These are phyloP conservation scores for Pseudoatta argentina DNA, from an alignment of 1,140 invertebrate genomes.

Conservation along the genomic window DNA sequence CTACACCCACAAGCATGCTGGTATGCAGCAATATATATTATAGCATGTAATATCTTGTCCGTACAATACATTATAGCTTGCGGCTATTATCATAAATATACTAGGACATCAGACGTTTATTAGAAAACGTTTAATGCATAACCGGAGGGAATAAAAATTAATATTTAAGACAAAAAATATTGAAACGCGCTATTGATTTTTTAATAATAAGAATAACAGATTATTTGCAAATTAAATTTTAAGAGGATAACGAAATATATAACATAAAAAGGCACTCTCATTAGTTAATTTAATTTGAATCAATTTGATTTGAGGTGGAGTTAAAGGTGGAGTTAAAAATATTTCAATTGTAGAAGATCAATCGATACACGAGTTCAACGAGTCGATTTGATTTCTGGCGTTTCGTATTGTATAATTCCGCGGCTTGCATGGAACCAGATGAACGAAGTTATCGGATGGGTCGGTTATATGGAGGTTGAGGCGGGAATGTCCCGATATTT, in stretches of 20 bases:
- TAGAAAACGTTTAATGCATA: not conserved
- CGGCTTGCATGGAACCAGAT: constrained; percentile 52
- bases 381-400: constrained; percentile 51
- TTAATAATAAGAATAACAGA: not conserved
- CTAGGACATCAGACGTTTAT: not conserved
- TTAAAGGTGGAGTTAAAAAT: constrained; percentile 29
- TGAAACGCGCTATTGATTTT: not conserved
- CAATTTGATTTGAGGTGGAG: constrained; percentile 12
- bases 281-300: constrained; percentile 23
- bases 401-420: constrained; percentile 40
- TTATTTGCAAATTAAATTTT: constrained; percentile 1
- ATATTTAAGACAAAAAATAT: not conserved
- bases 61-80: not conserved
- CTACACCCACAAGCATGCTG: not conserved
- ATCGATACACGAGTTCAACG: not conserved
- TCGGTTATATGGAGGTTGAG: constrained; percentile 31
- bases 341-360: not conserved
- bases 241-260: not conserved
- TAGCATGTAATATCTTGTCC: not conserved
- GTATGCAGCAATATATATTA: not conserved
- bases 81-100: not conserved
- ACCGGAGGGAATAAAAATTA: not conserved
- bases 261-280: not conserved
- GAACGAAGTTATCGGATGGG: constrained; percentile 58
- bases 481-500: constrained; percentile 61